Conservation (phyloP, 2,113 vertebrate species). For the Rhombomys opimus region DNA sequence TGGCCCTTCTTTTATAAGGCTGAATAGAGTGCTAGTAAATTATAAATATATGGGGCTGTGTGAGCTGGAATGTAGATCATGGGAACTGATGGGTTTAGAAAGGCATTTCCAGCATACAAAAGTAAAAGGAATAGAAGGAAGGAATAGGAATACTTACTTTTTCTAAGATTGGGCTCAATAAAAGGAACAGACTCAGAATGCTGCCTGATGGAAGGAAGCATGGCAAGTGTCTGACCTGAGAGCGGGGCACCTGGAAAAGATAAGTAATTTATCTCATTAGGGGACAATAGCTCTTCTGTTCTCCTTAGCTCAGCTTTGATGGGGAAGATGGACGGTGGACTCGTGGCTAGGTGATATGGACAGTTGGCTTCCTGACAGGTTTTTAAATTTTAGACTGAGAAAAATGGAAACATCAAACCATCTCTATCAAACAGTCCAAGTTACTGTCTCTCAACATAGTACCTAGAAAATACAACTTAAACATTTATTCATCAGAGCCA, state of each 20-base stretch:
- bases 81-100: background rate
- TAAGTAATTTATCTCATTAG: background rate
- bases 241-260: too few relatives aligned
- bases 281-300: background rate
- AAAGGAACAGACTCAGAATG: too few relatives aligned
- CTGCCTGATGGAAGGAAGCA: background rate
- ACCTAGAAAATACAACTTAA: background rate
- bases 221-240: background rate
- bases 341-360: background rate
- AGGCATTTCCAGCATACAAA: background rate
- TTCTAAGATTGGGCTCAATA: background rate
- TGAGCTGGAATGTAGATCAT: background rate
- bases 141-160: background rate
- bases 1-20: background rate
- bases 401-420: background rate
- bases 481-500: background rate
- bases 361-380: background rate
- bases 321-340: background rate
- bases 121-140: too few relatives aligned
- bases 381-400: conserved; percentile 49
- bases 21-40: background rate
- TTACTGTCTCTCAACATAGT: background rate
- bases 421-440: background rate
- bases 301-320: background rate
- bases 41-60: too few relatives aligned